Percentiles rank a stretch among this genome's conserved stretches.
These are phyloP conservation scores for Suricata suricatta DNA, from an alignment of 2,113 vertebrate genomes.

Conservation along the genomic window DNA sequence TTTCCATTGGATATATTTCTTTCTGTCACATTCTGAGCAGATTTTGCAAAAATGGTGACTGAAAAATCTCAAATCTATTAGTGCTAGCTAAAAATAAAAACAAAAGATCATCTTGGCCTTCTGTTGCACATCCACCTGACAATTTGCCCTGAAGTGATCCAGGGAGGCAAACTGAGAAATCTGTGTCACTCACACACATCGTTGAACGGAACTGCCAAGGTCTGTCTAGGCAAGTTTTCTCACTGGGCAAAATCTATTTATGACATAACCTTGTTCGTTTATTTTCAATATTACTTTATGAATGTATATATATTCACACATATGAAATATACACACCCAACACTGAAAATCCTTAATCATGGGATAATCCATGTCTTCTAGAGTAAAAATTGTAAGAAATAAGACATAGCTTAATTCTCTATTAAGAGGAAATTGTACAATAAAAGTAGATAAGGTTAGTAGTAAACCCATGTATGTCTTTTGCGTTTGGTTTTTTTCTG, in stretches of 20 bases:
- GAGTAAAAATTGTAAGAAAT: neutral
- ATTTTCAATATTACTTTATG: slow-evolving; percentile 23
- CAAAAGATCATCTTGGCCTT: neutral
- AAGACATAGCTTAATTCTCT: neutral
- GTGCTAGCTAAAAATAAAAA: slow-evolving; percentile 46
- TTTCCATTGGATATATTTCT: neutral
- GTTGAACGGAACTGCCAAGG: slow-evolving; percentile 50
- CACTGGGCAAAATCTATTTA: slow-evolving; percentile 11
- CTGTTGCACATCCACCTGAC: slow-evolving; percentile 37
- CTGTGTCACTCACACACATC: slow-evolving; percentile 29
- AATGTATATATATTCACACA: neutral
- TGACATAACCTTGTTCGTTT: slow-evolving; percentile 15
- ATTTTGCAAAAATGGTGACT: slow-evolving; percentile 30
- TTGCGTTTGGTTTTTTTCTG: neutral
- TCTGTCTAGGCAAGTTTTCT: slow-evolving; percentile 54
- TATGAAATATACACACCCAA: neutral
- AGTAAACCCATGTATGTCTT: neutral
- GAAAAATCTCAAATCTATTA: slow-evolving; percentile 9
- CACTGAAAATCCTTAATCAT: neutral
- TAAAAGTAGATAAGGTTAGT: neutral
- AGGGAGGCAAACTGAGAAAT: slow-evolving; percentile 61
- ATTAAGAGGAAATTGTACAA: neutral
- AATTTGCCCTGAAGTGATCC: slow-evolving; percentile 54
- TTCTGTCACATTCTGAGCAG: neutral
- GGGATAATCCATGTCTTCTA: neutral